Evolutionary conservation across 2,113 vertebrate genomes (phyloP).

Genomic region (Phaethornis superciliosus): DNA sequence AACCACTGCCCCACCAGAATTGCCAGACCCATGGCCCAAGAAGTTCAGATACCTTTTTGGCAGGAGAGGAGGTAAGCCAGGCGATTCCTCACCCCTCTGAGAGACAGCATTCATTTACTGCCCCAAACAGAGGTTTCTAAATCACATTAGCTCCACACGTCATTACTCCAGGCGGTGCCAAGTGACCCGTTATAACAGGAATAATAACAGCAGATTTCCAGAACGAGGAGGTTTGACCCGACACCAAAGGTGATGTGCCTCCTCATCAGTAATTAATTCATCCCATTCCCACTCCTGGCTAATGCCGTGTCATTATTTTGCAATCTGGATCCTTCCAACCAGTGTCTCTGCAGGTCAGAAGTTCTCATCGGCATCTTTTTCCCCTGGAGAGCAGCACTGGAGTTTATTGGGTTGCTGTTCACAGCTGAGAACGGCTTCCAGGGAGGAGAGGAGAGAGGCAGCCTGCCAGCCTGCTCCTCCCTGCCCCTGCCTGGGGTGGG

Average conservation of each 20-base stretch:
- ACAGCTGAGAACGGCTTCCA: neutral
- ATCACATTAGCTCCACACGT: neutral
- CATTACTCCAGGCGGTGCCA: neutral
- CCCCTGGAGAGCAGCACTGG: neutral
- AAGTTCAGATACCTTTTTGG: neutral
- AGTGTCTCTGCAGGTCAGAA: neutral
- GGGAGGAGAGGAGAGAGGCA: neutral
- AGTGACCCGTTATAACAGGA: conserved; percentile 5
- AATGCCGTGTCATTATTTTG: neutral
- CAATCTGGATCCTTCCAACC: neutral
- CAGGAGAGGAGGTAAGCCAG: neutral
- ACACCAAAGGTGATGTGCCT: neutral
- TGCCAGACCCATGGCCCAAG: fast-evolving
- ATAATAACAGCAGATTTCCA: neutral
- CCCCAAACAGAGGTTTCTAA: neutral
- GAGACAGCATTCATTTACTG: neutral
- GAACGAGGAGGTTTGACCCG: neutral
- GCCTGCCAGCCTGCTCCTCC: neutral
- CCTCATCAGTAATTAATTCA: conserved; percentile 21
- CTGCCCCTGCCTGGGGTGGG: neutral
- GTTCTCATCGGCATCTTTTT: neutral
- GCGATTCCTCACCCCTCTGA: fast-evolving
- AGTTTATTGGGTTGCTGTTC: neutral
- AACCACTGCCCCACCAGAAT: neutral
- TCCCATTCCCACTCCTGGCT: neutral